A percentile compares a stretch with the other conserved stretches of the same genome.
phyloP scores from a whole-genome alignment of 2,797 vertebrate species.

The Artibeus lituratus region DNA sequence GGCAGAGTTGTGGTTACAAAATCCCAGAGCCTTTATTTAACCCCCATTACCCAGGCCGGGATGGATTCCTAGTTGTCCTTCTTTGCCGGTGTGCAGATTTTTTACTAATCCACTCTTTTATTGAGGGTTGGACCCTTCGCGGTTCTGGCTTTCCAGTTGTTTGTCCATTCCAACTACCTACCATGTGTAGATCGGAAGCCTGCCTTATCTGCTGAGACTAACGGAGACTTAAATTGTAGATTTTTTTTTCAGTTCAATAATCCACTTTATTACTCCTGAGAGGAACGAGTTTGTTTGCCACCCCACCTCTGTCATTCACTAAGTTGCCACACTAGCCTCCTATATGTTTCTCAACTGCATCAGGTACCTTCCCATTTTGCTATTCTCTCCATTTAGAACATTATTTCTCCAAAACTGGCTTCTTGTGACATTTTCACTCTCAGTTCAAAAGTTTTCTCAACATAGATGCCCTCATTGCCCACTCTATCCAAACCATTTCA shows the following conservation, averaged over 20 bases:
- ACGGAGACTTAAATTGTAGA: neutral
- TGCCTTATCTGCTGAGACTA: neutral
- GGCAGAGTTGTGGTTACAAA: neutral
- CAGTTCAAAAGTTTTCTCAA: neutral
- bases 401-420: neutral
- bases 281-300: neutral
- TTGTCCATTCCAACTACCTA: neutral
- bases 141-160: neutral
- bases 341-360: neutral
- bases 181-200: neutral
- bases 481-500: neutral
- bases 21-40: constrained; percentile 4
- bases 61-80: constrained; percentile 14
- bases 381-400: neutral
- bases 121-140: neutral
- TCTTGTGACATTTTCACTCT: neutral
- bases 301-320: neutral
- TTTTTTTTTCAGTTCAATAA: neutral
- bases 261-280: neutral
- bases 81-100: neutral
- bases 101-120: neutral
- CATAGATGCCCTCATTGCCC: neutral
- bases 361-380: neutral
- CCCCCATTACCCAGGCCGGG: neutral
- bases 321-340: neutral